phyloP scores from a whole-genome alignment of 2,113 vertebrate species.

The Oncorhynchus gorbuscha region DNA sequence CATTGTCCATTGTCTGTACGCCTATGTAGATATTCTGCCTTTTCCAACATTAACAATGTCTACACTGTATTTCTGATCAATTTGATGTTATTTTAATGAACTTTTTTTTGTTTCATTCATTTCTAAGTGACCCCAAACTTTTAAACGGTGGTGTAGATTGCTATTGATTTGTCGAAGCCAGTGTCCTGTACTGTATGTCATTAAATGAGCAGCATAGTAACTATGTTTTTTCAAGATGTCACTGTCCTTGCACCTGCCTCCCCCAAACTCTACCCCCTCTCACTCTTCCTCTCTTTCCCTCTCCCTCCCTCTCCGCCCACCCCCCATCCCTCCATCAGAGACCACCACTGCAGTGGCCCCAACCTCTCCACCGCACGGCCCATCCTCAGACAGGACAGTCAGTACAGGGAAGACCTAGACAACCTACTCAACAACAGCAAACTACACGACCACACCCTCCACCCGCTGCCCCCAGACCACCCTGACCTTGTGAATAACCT shows the following conservation, averaged over 20 bases:
- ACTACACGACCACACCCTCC: conserved; percentile 60
- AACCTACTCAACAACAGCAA: conserved; percentile 87
- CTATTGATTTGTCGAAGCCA: too few relatives aligned
- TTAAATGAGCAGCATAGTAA: too few relatives aligned
- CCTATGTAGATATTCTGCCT: too few relatives aligned
- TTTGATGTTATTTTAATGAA: too few relatives aligned
- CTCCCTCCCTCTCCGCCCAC: neutral
- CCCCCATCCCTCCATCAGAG: conserved; percentile 59
- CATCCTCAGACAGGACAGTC: conserved; percentile 68
- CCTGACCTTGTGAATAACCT: conserved; percentile 73
- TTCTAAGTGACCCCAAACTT: too few relatives aligned
- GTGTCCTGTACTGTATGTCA: too few relatives aligned
- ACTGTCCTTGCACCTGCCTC: too few relatives aligned
- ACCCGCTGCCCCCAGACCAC: conserved; percentile 59
- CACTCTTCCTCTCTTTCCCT: neutral
- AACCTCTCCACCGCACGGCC: conserved; percentile 82
- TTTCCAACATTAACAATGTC: too few relatives aligned
- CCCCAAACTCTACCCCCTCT: neutral
- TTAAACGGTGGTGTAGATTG: too few relatives aligned
- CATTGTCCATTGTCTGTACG: too few relatives aligned
- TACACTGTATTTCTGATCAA: too few relatives aligned
- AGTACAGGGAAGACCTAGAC: conserved; percentile 83
- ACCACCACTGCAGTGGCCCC: conserved; percentile 71
- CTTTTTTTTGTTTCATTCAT: too few relatives aligned
- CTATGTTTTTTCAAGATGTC: neutral